These are phyloP conservation scores for Natrix natrix DNA, from an alignment of 2,797 vertebrate species.

Conservation along the genomic window DNA sequence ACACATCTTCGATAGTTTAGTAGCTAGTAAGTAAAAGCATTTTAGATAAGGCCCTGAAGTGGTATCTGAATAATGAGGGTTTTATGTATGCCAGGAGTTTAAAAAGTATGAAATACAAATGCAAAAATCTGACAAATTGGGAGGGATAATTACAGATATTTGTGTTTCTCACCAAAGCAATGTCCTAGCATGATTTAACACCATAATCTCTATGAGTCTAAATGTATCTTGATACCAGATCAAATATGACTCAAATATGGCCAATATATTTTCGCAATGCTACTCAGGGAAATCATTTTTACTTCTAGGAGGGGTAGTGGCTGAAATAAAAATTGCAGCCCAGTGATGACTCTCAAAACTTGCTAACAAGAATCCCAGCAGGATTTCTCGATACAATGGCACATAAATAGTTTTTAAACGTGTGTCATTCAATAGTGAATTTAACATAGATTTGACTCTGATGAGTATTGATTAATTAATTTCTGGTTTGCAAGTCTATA, in stretches of 20 bases:
- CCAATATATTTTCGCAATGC: neutral
- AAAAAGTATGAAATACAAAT: neutral
- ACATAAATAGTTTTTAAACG: neutral
- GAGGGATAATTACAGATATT: neutral
- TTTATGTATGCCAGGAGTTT: neutral
- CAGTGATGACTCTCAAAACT: neutral
- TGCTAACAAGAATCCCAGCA: neutral
- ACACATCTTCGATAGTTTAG: conserved; percentile 23
- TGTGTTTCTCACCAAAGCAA: neutral
- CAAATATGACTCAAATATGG: neutral
- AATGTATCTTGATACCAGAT: neutral
- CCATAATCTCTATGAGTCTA: neutral
- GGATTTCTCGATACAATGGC: neutral
- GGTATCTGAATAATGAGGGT: neutral
- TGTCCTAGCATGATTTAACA: neutral
- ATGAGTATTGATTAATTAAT: neutral
- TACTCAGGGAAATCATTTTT: neutral
- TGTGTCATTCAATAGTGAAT: neutral
- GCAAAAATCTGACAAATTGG: neutral
- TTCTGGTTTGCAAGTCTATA: neutral
- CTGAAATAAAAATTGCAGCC: neutral
- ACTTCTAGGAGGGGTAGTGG: neutral
- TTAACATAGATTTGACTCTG: neutral
- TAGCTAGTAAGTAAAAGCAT: neutral
- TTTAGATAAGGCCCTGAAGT: neutral